Conservation (phyloP, 2,888 invertebrate genomes). For the Lasioglossum pauxillum region DNA sequence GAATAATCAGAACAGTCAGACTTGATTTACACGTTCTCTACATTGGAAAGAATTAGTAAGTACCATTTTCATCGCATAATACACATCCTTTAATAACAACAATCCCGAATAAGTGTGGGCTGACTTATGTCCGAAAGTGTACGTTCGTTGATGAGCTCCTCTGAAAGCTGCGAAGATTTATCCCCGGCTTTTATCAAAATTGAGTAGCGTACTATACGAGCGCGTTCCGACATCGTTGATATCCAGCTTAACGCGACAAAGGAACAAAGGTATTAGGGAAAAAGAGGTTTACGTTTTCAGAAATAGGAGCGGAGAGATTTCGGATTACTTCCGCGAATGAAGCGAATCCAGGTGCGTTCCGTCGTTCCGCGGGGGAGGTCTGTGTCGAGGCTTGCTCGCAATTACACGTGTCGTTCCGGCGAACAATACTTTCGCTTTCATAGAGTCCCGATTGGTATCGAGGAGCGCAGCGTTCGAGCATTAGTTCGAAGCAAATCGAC, state of each 20-base stretch:
- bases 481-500: constrained; percentile 17
- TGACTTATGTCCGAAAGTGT: too few relatives aligned
- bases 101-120: too few relatives aligned
- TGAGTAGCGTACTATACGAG: background rate
- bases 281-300: background rate
- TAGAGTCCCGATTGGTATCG: background rate
- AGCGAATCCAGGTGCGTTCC: background rate
- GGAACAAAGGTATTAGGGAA: background rate
- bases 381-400: background rate
- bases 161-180: background rate
- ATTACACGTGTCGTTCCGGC: background rate
- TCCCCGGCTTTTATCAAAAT: background rate
- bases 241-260: background rate
- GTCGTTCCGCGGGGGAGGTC: background rate
- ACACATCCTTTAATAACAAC: too few relatives aligned
- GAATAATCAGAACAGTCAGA: too few relatives aligned
- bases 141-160: background rate
- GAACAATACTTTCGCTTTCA: constrained; percentile 7
- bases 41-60: too few relatives aligned
- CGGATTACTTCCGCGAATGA: background rate
- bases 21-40: too few relatives aligned
- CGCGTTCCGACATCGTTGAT: background rate
- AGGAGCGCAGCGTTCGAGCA: background rate
- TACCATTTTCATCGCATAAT: too few relatives aligned
- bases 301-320: background rate